Base-by-base conservation (phyloP, 2,797 vertebrate genomes). In the Phrynocephalus forsythii region DNA sequence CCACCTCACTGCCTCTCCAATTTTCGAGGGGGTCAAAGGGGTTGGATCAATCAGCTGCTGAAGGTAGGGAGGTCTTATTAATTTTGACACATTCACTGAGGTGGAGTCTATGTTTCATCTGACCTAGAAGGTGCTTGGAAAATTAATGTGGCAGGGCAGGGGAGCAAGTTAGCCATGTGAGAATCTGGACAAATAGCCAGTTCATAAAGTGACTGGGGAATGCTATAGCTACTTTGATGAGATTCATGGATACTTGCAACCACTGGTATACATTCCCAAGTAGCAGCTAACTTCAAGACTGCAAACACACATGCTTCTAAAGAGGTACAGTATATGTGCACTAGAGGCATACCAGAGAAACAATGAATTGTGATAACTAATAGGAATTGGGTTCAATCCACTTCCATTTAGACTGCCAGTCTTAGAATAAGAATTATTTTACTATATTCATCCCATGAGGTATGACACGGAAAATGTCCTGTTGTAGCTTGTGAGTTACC, bases 11-110 rank as follows among this genome's bases (percentile, higher is more conserved):
- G 30, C 48, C 22, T 3, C 79, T 82, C 50, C 67, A 15, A 0
- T 84, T 81, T 89, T 44, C 88, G 60, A 26, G 44, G 30, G 88
- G 75, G 77, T 81, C 78, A 71, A 75, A 88, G 82, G 82, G 82
- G 86, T 85, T 76, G 75, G 83, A 50, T 80, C 66, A 83, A 69
- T 88, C 75, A 76, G 82, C 16, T 0, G 6, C 63, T 0, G 24
- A 82, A 83, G 52, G 82, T 87, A 84, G 5, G 56, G 80, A 86
- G 78, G 75, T 88, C 86, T 60, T 52, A 33, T 28, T 88, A 88
- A 0, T 85, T 67, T 67, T 85, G 83, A 88, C 68, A 60, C 83
- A 1, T 69, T 90, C 26, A 5, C 44, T 15, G 76, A 6, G 38
- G 7, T 50, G 33, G 82, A 73, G 33, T 11, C n/a, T 11, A 22